These are phyloP conservation scores for Coleophora deauratella DNA, from an alignment of 2,888 invertebrate genomes.

Conservation along the genomic window DNA sequence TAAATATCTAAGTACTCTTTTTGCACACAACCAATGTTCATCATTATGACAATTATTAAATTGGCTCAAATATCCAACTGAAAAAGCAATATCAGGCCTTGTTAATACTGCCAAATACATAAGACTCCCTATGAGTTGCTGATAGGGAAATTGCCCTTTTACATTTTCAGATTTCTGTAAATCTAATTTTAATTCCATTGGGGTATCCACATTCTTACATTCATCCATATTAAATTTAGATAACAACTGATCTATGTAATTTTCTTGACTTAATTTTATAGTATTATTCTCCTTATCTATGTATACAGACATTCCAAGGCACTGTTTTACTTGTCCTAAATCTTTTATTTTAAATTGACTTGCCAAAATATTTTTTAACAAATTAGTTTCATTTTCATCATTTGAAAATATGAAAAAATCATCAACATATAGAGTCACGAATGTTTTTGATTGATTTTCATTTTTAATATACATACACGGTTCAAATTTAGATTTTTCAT, in stretches of 20 bases:
- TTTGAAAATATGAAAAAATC: too few relatives aligned
- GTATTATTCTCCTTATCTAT: constrained; percentile 1
- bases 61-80: constrained; percentile 6
- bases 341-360: constrained; percentile 12
- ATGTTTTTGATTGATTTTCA: too few relatives aligned
- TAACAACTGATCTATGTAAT: constrained; percentile 5
- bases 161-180: constrained; percentile 5
- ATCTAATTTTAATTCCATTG: constrained; percentile 16
- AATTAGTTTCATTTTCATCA: too few relatives aligned
- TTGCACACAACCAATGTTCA: constrained; percentile 10
- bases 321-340: constrained; percentile 13
- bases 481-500: too few relatives aligned
- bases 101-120: constrained; percentile 11
- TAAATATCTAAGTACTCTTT: too few relatives aligned
- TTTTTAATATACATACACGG: too few relatives aligned
- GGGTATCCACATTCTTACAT: constrained; percentile 9
- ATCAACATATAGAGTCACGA: too few relatives aligned
- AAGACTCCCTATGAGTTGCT: constrained; percentile 10
- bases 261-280: constrained; percentile 5
- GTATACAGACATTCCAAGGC: constrained; percentile 13
- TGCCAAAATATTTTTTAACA: too few relatives aligned
- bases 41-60: constrained; percentile 10
- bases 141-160: too few relatives aligned
- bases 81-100: constrained; percentile 4
- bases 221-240: constrained; percentile 5